Conservation (phyloP, 2,888 invertebrate genomes). For the Eilema griseolum region DNA sequence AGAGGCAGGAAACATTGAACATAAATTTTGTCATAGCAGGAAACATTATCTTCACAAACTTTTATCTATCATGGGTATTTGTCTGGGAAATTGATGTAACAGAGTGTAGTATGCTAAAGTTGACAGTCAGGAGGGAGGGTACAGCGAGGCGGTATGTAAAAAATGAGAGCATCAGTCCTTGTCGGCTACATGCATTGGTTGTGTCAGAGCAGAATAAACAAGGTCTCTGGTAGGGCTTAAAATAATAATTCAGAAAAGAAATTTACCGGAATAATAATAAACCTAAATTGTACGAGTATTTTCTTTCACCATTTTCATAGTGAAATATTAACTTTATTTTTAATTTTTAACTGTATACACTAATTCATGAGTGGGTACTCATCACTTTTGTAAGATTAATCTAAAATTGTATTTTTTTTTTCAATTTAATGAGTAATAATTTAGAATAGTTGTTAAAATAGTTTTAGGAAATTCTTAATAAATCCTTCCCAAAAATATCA, state of each 20-base stretch:
- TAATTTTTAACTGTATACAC: too few species aligned
- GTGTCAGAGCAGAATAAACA: constrained; percentile 19
- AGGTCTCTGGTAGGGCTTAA: neutral
- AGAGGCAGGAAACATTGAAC: constrained; percentile 46
- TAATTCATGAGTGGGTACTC: too few species aligned
- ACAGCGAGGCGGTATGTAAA: constrained; percentile 36
- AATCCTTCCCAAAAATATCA: too few species aligned
- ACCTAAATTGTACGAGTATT: neutral
- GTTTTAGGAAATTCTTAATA: too few species aligned
- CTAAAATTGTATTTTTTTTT: too few species aligned
- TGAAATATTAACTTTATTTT: too few species aligned
- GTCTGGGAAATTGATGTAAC: constrained; percentile 50
- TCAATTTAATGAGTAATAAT: too few species aligned
- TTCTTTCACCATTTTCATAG: neutral
- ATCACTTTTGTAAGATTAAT: too few species aligned
- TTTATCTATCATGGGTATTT: constrained; percentile 53
- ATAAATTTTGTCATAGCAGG: constrained; percentile 50
- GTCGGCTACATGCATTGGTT: constrained; percentile 52
- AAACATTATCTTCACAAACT: constrained; percentile 51
- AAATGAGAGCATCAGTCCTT: constrained; percentile 59
- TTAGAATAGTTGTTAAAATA: too few species aligned
- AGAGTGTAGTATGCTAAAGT: constrained; percentile 34
- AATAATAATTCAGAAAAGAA: neutral
- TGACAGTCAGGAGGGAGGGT: constrained; percentile 34
- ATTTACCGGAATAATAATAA: neutral